Percentiles rank a stretch among this genome's conserved stretches.
phyloP scores from a whole-genome alignment of 2,888 invertebrate genomes.

The Lasius platythorax region DNA sequence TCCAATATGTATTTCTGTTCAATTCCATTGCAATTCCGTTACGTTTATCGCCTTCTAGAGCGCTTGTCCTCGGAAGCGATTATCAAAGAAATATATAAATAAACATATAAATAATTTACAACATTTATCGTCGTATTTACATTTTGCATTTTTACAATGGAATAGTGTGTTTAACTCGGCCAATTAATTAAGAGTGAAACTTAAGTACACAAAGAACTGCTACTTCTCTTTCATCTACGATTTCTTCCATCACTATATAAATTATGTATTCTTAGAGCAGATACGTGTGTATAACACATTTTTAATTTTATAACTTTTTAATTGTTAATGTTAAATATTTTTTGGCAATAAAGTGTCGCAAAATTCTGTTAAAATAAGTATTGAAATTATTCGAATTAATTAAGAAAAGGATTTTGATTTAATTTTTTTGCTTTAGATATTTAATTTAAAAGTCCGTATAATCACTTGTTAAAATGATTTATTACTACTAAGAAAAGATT shows the following conservation, averaged over 20 bases:
- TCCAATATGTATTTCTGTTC: constrained; percentile 27
- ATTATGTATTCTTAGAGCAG: neutral
- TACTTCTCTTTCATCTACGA: constrained; percentile 8
- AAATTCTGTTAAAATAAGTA: neutral
- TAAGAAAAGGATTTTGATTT: neutral
- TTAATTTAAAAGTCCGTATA: neutral
- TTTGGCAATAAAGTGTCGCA: neutral
- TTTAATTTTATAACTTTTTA: neutral
- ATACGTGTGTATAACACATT: neutral
- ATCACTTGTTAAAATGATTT: neutral
- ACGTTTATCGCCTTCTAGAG: constrained; percentile 13
- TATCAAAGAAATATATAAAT: constrained; percentile 9
- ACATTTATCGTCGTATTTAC: constrained; percentile 39
- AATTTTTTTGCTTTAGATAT: no score
- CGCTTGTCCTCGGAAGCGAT: constrained; percentile 35
- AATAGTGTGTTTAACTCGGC: neutral
- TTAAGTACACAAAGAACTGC: neutral
- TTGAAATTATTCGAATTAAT: neutral
- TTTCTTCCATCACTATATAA: neutral
- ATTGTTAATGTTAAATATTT: neutral
- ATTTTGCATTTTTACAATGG: constrained; percentile 15
- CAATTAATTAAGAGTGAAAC: neutral
- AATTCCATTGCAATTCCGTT: constrained; percentile 46
- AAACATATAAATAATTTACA: constrained; percentile 45
- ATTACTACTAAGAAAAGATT: neutral